Percentiles rank a stretch among this genome's conserved stretches.
Evolutionary conservation across 1,140 invertebrate species (phyloP).

Genomic region (Tenebrio molitor): DNA sequence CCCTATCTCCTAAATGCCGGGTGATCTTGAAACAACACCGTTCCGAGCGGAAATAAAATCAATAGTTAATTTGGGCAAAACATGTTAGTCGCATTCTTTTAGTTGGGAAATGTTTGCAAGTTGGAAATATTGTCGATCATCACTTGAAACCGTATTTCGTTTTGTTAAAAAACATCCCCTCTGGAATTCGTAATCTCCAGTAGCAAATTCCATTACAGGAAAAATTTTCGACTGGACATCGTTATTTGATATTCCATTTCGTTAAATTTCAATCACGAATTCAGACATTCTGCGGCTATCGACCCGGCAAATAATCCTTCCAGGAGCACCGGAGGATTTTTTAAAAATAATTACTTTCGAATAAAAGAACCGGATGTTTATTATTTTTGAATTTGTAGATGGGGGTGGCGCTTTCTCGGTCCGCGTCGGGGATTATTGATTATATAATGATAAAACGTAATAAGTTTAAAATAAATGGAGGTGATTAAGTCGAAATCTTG

Average conservation of each 20-base stretch:
- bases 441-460: constrained; percentile 53
- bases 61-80: constrained; percentile 27
- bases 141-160: constrained; percentile 50
- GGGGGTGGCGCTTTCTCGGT: constrained; percentile 8
- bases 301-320: constrained; percentile 27
- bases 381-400: constrained; percentile 15
- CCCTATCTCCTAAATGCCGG: constrained; percentile 36
- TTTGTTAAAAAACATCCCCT: constrained; percentile 52
- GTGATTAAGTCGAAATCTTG: constrained; percentile 53
- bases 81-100: constrained; percentile 33
- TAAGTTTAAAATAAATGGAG: constrained; percentile 54
- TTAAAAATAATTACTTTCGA: constrained; percentile 8
- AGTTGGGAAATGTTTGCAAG: constrained; percentile 31
- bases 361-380: constrained; percentile 25
- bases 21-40: constrained; percentile 25
- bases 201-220: constrained; percentile 56
- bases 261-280: constrained; percentile 59
- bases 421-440: constrained; percentile 48
- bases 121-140: constrained; percentile 42
- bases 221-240: constrained; percentile 58
- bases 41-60: constrained; percentile 2
- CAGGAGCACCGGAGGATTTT: constrained; percentile 7
- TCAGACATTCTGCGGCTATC: constrained; percentile 48
- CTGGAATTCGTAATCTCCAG: constrained; percentile 59
- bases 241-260: constrained; percentile 58